Conservation (phyloP, 2,113 vertebrate genomes). For the Mastomys coucha region DNA sequence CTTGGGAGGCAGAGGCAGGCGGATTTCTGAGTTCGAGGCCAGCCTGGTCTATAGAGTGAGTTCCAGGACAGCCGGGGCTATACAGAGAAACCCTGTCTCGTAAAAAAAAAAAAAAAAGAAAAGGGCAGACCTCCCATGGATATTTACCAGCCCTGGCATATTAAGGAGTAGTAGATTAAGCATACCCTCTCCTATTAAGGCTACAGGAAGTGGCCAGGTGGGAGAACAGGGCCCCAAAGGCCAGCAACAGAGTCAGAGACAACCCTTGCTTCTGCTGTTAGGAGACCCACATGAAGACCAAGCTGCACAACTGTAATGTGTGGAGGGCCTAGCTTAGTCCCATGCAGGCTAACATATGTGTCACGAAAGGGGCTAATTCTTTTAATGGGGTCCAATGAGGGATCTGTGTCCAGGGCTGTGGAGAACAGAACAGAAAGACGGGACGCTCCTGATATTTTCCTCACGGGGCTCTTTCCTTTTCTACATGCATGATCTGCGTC, state of each 20-base stretch:
- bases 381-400: not conserved
- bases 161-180: not conserved
- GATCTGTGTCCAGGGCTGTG: not conserved
- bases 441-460: not conserved
- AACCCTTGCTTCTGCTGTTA: not conserved
- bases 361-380: not conserved
- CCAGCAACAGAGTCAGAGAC: not conserved
- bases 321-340: not conserved
- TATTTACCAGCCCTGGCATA: not conserved
- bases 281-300: not conserved
- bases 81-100: too few relatives aligned
- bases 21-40: too few relatives aligned
- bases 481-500: not conserved
- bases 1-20: too few relatives aligned
- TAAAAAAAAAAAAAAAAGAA: too few relatives aligned
- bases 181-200: not conserved
- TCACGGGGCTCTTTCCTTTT: fast-evolving
- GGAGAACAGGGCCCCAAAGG: not conserved
- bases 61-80: too few relatives aligned
- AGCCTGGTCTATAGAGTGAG: too few relatives aligned
- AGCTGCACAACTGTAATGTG: not conserved
- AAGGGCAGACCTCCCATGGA: not conserved
- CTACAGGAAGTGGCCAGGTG: not conserved
- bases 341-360: not conserved
- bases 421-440: not conserved